A percentile compares a stretch with the other conserved stretches of the same genome.
These are phyloP conservation scores for Varanus komodoensis DNA, from an alignment of 2,113 vertebrate species.

Conservation along the genomic window DNA sequence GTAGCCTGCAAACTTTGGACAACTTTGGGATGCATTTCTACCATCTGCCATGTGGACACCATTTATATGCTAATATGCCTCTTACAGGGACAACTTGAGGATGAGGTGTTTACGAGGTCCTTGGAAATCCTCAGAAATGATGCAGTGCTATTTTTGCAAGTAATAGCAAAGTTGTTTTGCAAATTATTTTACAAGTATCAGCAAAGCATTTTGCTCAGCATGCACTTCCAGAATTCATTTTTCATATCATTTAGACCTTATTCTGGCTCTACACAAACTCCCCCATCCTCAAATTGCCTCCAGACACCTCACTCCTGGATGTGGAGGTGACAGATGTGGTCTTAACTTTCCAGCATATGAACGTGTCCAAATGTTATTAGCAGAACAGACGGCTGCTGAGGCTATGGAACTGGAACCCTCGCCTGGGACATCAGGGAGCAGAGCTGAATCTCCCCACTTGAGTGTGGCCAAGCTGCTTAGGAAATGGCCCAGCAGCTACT, in stretches of 20 bases:
- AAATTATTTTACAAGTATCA: not conserved
- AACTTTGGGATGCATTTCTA: not conserved
- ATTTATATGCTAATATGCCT: not conserved
- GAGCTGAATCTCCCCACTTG: not conserved
- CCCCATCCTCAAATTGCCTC: not conserved
- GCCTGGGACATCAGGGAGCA: not conserved
- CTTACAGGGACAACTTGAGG: not conserved
- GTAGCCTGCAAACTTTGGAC: not conserved
- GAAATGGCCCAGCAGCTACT: slow-evolving; percentile 19
- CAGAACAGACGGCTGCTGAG: not conserved
- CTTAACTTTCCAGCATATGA: not conserved
- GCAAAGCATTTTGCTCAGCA: too few species aligned
- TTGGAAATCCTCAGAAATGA: not conserved
- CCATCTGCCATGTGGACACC: not conserved
- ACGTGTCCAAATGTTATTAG: not conserved
- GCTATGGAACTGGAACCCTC: not conserved
- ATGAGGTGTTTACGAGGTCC: not conserved
- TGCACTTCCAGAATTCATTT: not conserved
- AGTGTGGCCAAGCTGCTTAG: not conserved
- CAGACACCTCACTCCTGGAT: not conserved
- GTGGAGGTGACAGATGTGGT: not conserved
- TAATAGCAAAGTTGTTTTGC: not conserved
- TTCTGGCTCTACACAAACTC: not conserved
- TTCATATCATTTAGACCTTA: not conserved
- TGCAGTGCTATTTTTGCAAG: not conserved